Base-by-base conservation (phyloP, 1,140 invertebrate genomes). In the Eumeta japonica region DNA sequence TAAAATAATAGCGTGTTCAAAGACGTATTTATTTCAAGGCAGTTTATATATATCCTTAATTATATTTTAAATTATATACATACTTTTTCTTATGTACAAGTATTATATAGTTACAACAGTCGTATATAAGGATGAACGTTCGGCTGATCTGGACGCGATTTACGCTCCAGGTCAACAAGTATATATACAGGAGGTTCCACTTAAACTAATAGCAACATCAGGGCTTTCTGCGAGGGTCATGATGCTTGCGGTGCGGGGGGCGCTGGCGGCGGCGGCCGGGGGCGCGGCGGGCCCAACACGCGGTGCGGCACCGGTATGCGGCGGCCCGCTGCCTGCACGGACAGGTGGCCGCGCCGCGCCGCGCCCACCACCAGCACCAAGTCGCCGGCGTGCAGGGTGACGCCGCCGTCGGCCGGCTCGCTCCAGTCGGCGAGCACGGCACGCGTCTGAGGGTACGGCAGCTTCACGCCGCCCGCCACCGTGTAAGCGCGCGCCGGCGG, bases 391-490 rank as follows among this genome's bases (percentile, higher is more conserved):
- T 74, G 63, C 49, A 80, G 75, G 41, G 78, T 74, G 52, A 73
- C 61, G 36, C 64, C 58, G 31, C 67, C 62, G 59, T 76, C 37
- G 38, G 10, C 38, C 13, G 54, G 56, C 71, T 82, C 81, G 3
- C 88, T 87, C 76, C 88, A 96, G 44, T 89, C 86, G 79, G 87
- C 86, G 70, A 92, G 91, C 89, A 95, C 92, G 15, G 90, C 77
- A 57, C 93, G 82, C 36, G 85, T 90, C 75, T 96, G 93, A 18
- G 93, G 93, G 76, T 94, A 95, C 43, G 89, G 85, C 38, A 95
- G 68, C 76, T 94, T 94, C n/a, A 90, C 89, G 68, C 94, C 94
- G 39, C 90, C 90, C 16, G 87, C 80, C 24, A 96, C 89, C 16
- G 90, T 94, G 71, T 95, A 96, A 0, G 89, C 83, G 45, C 92